A percentile compares a stretch with the other conserved stretches of the same genome.
These are phyloP conservation scores for Oreotrochilus melanogaster DNA, from an alignment of 2,113 vertebrate genomes.

Conservation along the genomic window DNA sequence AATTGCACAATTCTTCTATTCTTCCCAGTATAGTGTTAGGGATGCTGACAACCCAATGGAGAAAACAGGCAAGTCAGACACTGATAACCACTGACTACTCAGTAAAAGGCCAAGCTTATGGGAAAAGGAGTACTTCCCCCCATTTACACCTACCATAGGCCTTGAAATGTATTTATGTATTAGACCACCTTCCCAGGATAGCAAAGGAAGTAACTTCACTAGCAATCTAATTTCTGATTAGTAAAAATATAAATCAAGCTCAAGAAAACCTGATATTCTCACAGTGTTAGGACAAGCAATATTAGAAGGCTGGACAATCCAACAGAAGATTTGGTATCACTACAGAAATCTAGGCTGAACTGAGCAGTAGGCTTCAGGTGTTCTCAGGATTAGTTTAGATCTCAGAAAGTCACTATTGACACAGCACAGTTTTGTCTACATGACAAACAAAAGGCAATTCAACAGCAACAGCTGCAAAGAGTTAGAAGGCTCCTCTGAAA, in stretches of 20 bases:
- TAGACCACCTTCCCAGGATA: not conserved
- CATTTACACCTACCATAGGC: not conserved
- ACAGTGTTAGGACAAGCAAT: not conserved
- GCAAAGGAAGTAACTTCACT: not conserved
- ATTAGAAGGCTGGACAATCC: not conserved
- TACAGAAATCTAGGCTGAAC: not conserved
- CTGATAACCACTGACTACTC: not conserved
- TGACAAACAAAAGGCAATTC: not conserved
- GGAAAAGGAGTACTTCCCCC: not conserved
- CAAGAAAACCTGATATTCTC: not conserved
- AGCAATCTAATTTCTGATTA: not conserved
- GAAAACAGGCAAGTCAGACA: not conserved
- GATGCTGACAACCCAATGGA: not conserved
- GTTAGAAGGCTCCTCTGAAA: not conserved
- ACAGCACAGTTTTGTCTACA: not conserved
- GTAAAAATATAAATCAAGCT: not conserved
- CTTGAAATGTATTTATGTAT: not conserved
- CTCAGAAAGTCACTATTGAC: not conserved
- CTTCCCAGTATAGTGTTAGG: not conserved
- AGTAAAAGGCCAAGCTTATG: not conserved
- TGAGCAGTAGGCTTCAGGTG: not conserved
- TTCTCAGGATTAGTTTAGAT: not conserved
- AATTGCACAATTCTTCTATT: not conserved
- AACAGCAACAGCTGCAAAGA: not conserved
- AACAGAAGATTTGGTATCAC: not conserved